A percentile compares a stretch with the other conserved stretches of the same genome.
These are phyloP conservation scores for Zoroaster sp. DNA, from an alignment of 53 echinoderm and acorn worm genomes.

Conservation along the genomic window DNA sequence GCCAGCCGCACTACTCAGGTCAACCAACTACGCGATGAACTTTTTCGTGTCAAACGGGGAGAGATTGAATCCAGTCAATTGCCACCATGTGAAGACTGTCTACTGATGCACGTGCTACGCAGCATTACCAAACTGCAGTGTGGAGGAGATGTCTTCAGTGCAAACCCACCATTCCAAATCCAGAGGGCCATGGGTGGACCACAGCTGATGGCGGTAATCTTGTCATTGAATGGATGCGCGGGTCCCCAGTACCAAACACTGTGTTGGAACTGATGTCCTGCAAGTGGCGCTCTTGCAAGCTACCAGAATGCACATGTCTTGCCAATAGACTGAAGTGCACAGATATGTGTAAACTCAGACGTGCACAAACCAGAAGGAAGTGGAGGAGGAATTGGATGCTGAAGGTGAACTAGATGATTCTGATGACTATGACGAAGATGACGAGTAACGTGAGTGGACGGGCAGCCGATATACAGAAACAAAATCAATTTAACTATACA, in stretches of 20 bases:
- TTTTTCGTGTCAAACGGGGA: conserved; percentile 45
- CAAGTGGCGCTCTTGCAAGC: conserved; percentile 50
- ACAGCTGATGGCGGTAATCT: conserved; percentile 11
- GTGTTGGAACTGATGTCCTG: conserved; percentile 55
- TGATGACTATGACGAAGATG: not conserved
- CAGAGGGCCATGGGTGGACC: conserved; percentile 23
- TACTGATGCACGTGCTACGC: conserved; percentile 11
- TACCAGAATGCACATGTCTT: conserved; percentile 53
- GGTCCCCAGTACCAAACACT: conserved; percentile 55
- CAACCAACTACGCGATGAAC: conserved; percentile 21
- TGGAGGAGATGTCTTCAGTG: conserved; percentile 32
- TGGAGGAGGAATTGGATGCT: not conserved
- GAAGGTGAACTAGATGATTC: not conserved
- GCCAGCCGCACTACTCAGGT: conserved; percentile 2
- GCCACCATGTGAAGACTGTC: conserved; percentile 44
- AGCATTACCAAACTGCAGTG: conserved; percentile 37
- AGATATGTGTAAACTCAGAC: conserved; percentile 15
- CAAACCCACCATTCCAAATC: conserved; percentile 20
- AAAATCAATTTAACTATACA: too few relatives aligned
- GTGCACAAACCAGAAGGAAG: not conserved
- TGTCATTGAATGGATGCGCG: conserved; percentile 53
- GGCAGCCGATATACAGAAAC: not conserved
- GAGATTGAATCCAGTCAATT: conserved; percentile 44
- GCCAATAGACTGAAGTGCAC: conserved; percentile 40
- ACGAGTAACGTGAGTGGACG: not conserved